Base-by-base conservation (phyloP, 1,140 invertebrate species). In the Calosoma granatense region DNA sequence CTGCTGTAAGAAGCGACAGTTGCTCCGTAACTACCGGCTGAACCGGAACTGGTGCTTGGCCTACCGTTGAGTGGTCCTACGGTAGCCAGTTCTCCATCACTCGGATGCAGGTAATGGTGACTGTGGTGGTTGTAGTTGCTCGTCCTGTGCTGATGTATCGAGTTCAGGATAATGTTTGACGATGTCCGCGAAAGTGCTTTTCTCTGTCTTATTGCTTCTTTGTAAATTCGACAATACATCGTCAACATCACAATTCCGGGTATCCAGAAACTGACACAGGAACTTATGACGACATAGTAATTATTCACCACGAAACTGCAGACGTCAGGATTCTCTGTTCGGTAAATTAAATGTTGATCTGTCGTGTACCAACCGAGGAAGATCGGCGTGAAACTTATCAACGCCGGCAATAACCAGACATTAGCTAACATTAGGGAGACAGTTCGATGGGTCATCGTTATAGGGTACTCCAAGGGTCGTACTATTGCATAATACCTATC, bases 351-450 rank as follows among this genome's bases (percentile, higher is more conserved):
- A 67, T 94, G 85, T 26, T 91, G 85, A 15, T 81, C 79, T 1
- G 90, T 92, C 0, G 90, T 92, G 69, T 93, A 93, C 88, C 90
- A 92, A 2, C 90, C 91, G 68, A 87, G 84, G 68, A 97, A 96
- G 43, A 98, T 94, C 0, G 96, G 94, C 43, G 94, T 90, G 67
- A 98, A 94, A 57, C 93, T 96, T 58, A 98, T 95, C 23, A 94
- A 78, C 1, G 90, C 86, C 0, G 94, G 92, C 47, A 92, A 76
- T 3, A 91, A 72, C 96, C 96, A 98, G 0, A 95, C 92, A 47
- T 87, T 83, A 9, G 85, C 84, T 1, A 90, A 70, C 86, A 89
- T 89, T 60, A 88, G 86, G 1, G 79, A 82, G 0, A 97, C 94
- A 9, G 83, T 87, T 60, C 78, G 76, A 60, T 85, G 81, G 0